Base-by-base conservation (phyloP, 2,797 vertebrate genomes). In the Zenarchopterus dispar region DNA sequence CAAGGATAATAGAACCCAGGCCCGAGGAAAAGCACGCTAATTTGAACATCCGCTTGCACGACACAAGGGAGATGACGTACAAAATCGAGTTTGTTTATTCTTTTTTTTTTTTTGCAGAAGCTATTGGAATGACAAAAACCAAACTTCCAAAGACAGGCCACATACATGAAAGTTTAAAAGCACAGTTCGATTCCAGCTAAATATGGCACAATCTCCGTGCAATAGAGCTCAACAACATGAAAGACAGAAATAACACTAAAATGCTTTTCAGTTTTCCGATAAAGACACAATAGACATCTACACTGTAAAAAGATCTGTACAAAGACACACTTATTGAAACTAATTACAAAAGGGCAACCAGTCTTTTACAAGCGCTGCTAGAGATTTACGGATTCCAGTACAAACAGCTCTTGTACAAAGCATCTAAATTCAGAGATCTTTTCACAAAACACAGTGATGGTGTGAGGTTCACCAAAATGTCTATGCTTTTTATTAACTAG, bases 1-100 rank as follows among this genome's bases (percentile, higher is more conserved):
- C 19, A 52, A 56, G 80, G 73, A 76, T 89, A 90, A 90, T 90
- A 75, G 87, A 89, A 83, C 45, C 83, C 86, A 91, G 84, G 77
- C 83, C 84, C 86, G 72, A 87, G 84, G 77, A 62, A 56, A 52
- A 87, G 83, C 82, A 84, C 72, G 85, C 74, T 84, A 86, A 90
- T 89, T 88, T 84, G 67, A 85, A 84, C 78, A 90, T 90, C 86
- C 78, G 66, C 67, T 76, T 49, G 69, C 61, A 77, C 81, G 59
- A 73, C 73, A 73, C 26, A 8, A 63, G 67, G 55, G 62, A 49
- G 50, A 69, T 52, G 53, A 59, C 73, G 60, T 69, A 56, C 58
- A 78, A 82, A 81, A 66, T 68, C 18, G 51, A 53, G 46, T 70
- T 71, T 61, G 78, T 82, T 75, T 54, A 62, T 60, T 66, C 54